phyloP scores from a whole-genome alignment of 2,113 vertebrate genomes.

The Phylloscopus whistleri region DNA sequence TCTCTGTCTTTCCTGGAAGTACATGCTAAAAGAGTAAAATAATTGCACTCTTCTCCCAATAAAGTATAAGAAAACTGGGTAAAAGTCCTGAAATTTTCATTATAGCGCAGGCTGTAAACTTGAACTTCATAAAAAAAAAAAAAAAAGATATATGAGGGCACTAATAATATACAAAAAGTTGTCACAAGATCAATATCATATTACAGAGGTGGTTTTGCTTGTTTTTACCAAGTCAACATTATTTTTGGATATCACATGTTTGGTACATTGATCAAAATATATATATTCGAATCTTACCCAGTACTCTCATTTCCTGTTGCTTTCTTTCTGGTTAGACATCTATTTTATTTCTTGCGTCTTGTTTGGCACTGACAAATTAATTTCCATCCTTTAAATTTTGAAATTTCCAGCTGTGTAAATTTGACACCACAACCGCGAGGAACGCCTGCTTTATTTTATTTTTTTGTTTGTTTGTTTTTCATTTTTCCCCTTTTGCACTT shows the following conservation, averaged over 20 bases:
- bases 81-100: neutral
- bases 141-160: neutral
- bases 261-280: neutral
- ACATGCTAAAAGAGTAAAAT: neutral
- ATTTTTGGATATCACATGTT: neutral
- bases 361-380: neutral
- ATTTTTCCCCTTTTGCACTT: neutral
- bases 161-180: neutral
- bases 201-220: neutral
- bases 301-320: neutral
- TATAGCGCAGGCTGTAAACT: neutral
- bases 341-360: neutral
- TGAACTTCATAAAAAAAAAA: neutral
- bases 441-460: neutral
- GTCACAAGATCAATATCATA: neutral
- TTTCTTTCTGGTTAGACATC: neutral
- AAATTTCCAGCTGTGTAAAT: neutral
- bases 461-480: neutral
- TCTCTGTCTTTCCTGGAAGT: neutral
- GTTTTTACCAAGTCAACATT: neutral
- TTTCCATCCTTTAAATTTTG: neutral
- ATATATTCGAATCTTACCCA: neutral
- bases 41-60: neutral
- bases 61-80: neutral
- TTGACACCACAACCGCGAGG: neutral